phyloP scores from a whole-genome alignment of 1,140 invertebrate genomes.

The Drosophila carrolli region DNA sequence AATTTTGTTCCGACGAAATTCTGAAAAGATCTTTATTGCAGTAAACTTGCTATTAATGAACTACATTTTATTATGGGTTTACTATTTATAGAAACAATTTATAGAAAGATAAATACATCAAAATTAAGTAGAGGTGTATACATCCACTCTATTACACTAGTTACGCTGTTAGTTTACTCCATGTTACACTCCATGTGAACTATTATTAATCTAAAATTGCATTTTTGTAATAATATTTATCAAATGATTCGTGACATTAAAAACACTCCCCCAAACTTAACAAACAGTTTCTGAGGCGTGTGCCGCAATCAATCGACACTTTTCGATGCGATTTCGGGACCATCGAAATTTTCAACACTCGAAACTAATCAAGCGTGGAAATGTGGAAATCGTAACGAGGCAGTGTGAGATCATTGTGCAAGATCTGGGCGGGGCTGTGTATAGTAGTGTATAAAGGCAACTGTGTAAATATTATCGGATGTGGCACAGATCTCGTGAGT shows the following conservation, averaged over 20 bases:
- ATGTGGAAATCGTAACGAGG: conserved; percentile 47
- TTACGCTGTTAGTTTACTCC: too few species aligned
- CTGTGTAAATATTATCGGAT: conserved; percentile 44
- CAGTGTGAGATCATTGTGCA: conserved; percentile 42
- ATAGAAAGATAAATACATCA: too few species aligned
- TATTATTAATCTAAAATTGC: conserved; percentile 1
- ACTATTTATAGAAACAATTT: too few species aligned
- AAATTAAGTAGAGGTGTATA: too few species aligned
- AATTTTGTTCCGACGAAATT: too few species aligned
- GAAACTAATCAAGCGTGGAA: conserved; percentile 70
- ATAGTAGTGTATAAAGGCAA: conserved; percentile 54
- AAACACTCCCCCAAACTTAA: conserved; percentile 24
- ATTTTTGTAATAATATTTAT: conserved; percentile 7
- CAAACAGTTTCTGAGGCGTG: conserved; percentile 28
- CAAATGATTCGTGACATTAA: conserved; percentile 5
- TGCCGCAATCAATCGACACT: conserved; percentile 69
- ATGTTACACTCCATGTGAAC: not conserved
- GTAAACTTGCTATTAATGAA: too few species aligned
- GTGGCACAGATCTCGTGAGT: conserved; percentile 45
- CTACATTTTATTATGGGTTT: too few species aligned
- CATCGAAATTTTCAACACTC: conserved; percentile 70
- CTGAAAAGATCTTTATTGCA: too few species aligned
- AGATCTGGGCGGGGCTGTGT: conserved; percentile 21
- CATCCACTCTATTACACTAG: too few species aligned
- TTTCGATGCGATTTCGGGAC: conserved; percentile 14